A percentile compares a stretch with the other conserved stretches of the same genome.
These are phyloP conservation scores for Pediacus dermestoides DNA, from an alignment of 2,888 invertebrate species.

Conservation along the genomic window DNA sequence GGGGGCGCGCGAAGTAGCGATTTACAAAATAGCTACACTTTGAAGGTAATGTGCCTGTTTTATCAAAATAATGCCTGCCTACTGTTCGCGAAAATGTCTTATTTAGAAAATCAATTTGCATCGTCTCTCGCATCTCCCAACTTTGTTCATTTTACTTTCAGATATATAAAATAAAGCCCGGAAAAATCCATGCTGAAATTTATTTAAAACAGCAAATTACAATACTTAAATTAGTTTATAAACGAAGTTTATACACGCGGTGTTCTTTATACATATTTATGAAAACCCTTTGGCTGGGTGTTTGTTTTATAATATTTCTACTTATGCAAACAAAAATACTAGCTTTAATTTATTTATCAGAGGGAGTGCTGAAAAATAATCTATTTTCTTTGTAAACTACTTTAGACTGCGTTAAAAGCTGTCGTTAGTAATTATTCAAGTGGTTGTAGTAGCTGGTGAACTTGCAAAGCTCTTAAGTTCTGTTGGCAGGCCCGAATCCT, in stretches of 20 bases:
- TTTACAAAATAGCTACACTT: slow-evolving; percentile 26
- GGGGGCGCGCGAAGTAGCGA: slow-evolving; percentile 21
- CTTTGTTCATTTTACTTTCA: slow-evolving; percentile 9
- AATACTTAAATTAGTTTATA: too few relatives aligned
- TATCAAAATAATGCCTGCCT: slow-evolving; percentile 21
- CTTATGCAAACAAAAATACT: too few relatives aligned
- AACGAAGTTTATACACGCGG: too few relatives aligned
- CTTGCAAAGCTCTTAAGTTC: slow-evolving; percentile 45
- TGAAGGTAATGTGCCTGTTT: slow-evolving; percentile 25
- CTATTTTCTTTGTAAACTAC: slow-evolving; percentile 43
- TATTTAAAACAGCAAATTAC: too few relatives aligned
- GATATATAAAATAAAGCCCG: too few relatives aligned
- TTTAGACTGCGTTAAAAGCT: slow-evolving; percentile 42
- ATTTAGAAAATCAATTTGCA: slow-evolving; percentile 18
- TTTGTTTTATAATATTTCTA: too few relatives aligned
- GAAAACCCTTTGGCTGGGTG: too few relatives aligned
- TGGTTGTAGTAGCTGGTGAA: slow-evolving; percentile 41
- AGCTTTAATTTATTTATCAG: slow-evolving; percentile 31
- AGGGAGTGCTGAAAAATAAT: slow-evolving; percentile 34
- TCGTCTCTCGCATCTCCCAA: slow-evolving; percentile 6
- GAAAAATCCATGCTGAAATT: too few relatives aligned
- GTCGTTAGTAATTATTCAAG: slow-evolving; percentile 47
- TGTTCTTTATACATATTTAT: too few relatives aligned
- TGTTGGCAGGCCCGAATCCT: slow-evolving; percentile 38
- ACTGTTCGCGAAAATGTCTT: slow-evolving; percentile 25